Evolutionary conservation across 2,888 invertebrate genomes (phyloP), one percentile per base, ranked within the genome.

Genomic region (Laothoe populi): DNA sequence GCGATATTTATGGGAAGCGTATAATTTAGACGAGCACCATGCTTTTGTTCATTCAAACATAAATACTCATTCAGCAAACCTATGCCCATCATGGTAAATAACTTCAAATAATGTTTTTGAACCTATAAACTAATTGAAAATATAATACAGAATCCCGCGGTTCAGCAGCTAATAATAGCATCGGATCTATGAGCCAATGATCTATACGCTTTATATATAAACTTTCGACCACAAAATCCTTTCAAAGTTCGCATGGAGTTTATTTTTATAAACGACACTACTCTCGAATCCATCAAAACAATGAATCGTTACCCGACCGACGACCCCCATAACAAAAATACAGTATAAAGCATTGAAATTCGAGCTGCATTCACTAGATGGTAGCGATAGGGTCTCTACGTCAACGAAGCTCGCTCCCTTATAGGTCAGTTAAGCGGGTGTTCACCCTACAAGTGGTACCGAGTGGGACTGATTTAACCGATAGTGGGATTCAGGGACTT

Each of bases 361-460:
- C 82, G 73, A 74, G 76, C 72, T 82, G 80, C 81, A 83, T 81
- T 80, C 77, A 69, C 70, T 72, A 70, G 70, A 72, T 75, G 69
- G 67, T 75, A 73, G 64, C 75, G 78, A 82, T 83, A 81, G 71
- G 63, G 66, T 66, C 75, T 68, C 75, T 73, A 78, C 81, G 77
- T 82, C 80, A 79, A 77, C 70, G 68, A 67, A 64, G 71, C 66
- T 72, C 72, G 63, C 59, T 59, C 70, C 62, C 70, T 73, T 82
- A 81, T 85, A 82, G 87, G 86, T 88, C 84, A 87, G 82, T 88
- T 87, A 88, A 82, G 77, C 81, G 89, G 76, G 69, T 86, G 71
- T 88, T 88, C 86, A 88, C 83, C 88, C 82, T 23, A 60, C 61
- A 70, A 73, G 74, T 78, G 81, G 82, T 77, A 83, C 83, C 68